A percentile compares a stretch with the other conserved stretches of the same genome.
phyloP scores from a whole-genome alignment of 2,113 vertebrate genomes.

The Sminthopsis crassicaudata region DNA sequence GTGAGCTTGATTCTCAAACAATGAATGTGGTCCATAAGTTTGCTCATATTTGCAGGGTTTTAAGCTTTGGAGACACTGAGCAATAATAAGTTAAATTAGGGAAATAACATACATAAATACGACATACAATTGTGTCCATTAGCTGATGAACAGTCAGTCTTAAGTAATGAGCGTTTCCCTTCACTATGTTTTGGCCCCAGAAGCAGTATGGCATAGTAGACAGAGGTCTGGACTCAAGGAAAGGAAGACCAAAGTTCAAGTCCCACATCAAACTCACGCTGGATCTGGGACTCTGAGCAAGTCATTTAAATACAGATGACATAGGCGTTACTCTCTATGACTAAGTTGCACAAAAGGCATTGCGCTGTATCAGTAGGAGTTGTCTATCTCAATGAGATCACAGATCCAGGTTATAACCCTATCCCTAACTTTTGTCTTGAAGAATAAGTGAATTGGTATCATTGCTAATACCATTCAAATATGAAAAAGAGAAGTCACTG shows the following conservation, averaged over 20 bases:
- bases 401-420: neutral
- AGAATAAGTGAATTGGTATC: neutral
- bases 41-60: neutral
- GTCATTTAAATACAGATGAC: neutral
- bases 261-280: neutral
- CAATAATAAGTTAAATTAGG: neutral
- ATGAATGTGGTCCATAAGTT: neutral
- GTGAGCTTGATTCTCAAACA: neutral
- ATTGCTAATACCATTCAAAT: accelerated
- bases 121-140: neutral
- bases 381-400: neutral
- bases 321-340: neutral
- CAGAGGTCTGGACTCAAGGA: neutral
- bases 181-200: neutral
- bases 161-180: neutral
- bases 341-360: neutral
- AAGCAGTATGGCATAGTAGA: neutral
- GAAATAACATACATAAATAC: too few relatives aligned
- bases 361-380: neutral
- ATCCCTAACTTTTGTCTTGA: neutral
- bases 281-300: neutral
- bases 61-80: neutral
- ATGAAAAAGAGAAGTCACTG: constrained; percentile 45
- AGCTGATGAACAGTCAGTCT: neutral
- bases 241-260: neutral